phyloP scores from a whole-genome alignment of 2,113 vertebrate genomes.

The Thryonomys swinderianus region DNA sequence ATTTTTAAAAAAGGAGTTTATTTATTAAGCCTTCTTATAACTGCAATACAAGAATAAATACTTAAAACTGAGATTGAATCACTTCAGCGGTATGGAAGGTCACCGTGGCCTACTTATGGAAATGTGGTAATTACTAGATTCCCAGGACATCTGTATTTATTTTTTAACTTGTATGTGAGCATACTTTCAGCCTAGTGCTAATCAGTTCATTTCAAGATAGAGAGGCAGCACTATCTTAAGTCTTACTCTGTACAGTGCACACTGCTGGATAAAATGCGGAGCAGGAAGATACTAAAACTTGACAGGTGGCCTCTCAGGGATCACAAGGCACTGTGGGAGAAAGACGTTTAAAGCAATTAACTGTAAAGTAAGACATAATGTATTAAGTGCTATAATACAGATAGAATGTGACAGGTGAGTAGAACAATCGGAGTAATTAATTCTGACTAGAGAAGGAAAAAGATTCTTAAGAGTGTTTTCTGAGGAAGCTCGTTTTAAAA shows the following conservation, averaged over 20 bases:
- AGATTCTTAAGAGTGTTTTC: neutral
- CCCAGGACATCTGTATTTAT: neutral
- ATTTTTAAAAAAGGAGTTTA: conserved; percentile 11
- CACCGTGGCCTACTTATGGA: neutral
- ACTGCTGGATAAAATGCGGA: neutral
- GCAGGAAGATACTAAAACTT: conserved; percentile 15
- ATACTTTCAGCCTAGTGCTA: neutral
- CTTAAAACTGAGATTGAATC: neutral
- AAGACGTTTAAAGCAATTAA: conserved; percentile 61
- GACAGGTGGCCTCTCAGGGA: conserved; percentile 44
- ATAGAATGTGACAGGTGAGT: neutral
- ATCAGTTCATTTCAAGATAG: conserved; percentile 31
- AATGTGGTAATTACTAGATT: conserved; percentile 32
- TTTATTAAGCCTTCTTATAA: conserved; percentile 27
- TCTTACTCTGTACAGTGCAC: neutral
- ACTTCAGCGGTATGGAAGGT: neutral
- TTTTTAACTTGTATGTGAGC: conserved; percentile 15
- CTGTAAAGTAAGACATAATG: conserved; percentile 40
- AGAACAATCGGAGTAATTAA: neutral
- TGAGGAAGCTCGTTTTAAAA: neutral
- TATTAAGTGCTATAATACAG: conserved; percentile 43
- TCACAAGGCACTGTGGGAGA: conserved; percentile 6
- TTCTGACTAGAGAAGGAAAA: conserved; percentile 30
- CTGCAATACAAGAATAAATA: conserved; percentile 39
- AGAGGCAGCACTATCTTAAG: conserved; percentile 1